Base-by-base conservation (phyloP, 2,113 vertebrate genomes). In the Cyprinus carpio region DNA sequence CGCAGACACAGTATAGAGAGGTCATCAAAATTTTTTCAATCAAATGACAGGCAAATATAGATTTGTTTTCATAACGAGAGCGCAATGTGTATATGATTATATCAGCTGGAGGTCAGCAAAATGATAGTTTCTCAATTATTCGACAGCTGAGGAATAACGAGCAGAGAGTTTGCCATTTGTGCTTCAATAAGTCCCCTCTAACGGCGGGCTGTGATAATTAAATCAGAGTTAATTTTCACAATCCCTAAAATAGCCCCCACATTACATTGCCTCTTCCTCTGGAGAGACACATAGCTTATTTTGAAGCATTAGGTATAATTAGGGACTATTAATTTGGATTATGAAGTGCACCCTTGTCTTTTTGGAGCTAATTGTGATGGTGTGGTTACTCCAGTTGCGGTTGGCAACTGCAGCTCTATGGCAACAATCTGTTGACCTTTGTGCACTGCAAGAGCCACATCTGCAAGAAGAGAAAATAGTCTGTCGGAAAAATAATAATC, bases 221-320 rank as follows among this genome's bases (percentile, higher is more conserved):
- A 89, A 92, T 93, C 89, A 91, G 86, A 93, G 92, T 89, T 94
- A 87, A 91, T 93, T 94, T 93, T 89, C 89, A 86, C 85, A 88
- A 88, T 91, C 90, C 92, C 90, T 92, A 92, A 92, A 92, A 94
- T 91, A 94, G 62, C 78, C 71, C 67, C 87, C 85, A 76, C 82
- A 89, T 92, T 91, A 93, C 88, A 90, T 76, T 74, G 90, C 88
- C 86, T 91, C 91, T 91, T 91, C 92, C 90, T 90, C 87, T 88
- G 85, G 69, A 88, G 86, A 91, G 93, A 93, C 88, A 88, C 89
- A 87, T 89, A 88, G 89, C 90, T 93, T 93, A 92, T 93, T 93
- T 93, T 92, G 88, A 93, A 90, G 91, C 91, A 92, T 94, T 94
- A 93, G 90, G 86, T 27, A 31, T 94, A 92, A 95, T 94, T 94